Evolutionary conservation across 2,113 vertebrate species (phyloP).

Genomic region (Crotalus helleri): DNA sequence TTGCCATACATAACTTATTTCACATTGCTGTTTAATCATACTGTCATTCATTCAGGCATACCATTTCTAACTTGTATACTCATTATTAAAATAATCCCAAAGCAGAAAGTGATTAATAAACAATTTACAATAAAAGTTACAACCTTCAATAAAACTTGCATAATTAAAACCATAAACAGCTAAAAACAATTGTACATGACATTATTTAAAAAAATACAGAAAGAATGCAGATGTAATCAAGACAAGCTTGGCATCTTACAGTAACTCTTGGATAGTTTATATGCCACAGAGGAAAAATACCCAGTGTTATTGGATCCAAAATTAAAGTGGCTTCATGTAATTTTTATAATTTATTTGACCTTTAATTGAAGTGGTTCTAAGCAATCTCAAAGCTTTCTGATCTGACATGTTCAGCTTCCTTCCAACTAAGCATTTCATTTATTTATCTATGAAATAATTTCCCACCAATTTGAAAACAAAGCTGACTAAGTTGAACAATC

Average conservation of each 20-base stretch:
- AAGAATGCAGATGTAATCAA: not conserved
- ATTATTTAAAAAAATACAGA: not conserved
- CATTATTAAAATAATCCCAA: not conserved
- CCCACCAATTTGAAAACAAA: not conserved
- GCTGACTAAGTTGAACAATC: not conserved
- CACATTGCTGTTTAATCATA: not conserved
- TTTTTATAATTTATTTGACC: not conserved
- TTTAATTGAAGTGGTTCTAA: not conserved
- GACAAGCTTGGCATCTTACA: not conserved
- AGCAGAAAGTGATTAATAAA: not conserved
- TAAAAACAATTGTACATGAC: not conserved
- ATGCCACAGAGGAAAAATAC: not conserved
- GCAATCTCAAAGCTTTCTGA: not conserved
- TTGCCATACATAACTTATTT: not conserved
- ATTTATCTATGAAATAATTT: not conserved
- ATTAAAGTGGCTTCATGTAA: not conserved
- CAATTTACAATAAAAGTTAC: not conserved
- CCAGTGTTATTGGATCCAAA: not conserved
- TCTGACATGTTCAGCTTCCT: not conserved
- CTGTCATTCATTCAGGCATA: not conserved
- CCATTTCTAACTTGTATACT: not conserved
- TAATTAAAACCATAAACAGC: not conserved
- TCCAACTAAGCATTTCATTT: not conserved
- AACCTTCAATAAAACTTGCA: not conserved
- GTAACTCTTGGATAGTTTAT: not conserved